Conservation (phyloP, 2,888 invertebrate genomes). For the Dorcus hopei region DNA sequence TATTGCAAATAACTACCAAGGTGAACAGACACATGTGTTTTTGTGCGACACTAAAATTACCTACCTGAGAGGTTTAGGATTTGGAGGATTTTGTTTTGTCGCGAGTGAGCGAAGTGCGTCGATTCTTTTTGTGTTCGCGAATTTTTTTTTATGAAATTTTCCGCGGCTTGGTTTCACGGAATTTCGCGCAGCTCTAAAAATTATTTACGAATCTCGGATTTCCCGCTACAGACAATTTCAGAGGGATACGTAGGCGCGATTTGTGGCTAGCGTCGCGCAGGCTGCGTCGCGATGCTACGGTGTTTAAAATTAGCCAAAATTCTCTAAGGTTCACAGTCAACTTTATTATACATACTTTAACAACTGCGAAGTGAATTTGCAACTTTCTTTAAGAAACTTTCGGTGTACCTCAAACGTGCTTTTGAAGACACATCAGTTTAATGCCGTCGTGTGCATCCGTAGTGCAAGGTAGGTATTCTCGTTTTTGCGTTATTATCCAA, state of each 20-base stretch:
- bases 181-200: constrained; percentile 4
- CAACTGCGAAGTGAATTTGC: constrained; percentile 21
- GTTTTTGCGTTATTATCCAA: background rate
- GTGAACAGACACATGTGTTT: no score
- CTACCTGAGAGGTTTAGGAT: no score
- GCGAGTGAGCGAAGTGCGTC: no score
- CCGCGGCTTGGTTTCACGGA: constrained; percentile 2
- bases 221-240: constrained; percentile 24
- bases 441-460: constrained; percentile 27
- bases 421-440: background rate
- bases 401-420: background rate
- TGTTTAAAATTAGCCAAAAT: constrained; percentile 44
- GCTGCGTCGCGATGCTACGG: constrained; percentile 29
- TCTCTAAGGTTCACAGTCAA: constrained; percentile 21
- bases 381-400: constrained; percentile 11
- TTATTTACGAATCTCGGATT: constrained; percentile 16
- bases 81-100: no score
- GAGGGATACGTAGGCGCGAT: constrained; percentile 18
- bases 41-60: no score
- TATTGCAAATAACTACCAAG: no score
- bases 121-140: no score
- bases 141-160: background rate
- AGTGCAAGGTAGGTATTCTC: constrained; percentile 22
- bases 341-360: constrained; percentile 9
- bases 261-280: constrained; percentile 26